Evolutionary conservation across 2,113 vertebrate genomes (phyloP), one percentile per base, ranked within the genome.

Genomic region (Aramus guarauna): DNA sequence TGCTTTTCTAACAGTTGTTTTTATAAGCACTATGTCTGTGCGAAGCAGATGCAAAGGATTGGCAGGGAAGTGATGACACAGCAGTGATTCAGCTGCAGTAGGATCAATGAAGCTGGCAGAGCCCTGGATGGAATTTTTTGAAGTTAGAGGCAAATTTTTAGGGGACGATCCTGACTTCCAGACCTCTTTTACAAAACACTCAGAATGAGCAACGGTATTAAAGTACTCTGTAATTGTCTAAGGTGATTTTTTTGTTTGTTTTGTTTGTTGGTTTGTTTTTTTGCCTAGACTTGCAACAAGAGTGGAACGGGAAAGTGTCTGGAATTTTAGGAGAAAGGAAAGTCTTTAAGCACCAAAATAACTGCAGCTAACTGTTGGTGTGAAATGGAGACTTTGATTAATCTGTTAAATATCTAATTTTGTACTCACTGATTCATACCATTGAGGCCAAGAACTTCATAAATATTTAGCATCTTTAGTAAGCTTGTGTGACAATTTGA

Each of bases 401-500:
- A 71, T 69, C 56, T 88, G 59, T 88, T 95, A 88, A 90, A 67
- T 75, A 69, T 47, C 75, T 88, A 77, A 83, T 86, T 94, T 95
- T 94, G 63, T 85, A 74, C 55, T 90, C 67, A 76, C 55, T 67
- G 63, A 88, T 89, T 94, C 75, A 81, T 71, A 92, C 69, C 72
- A 41, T 15, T 48, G 75, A 67, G 73, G 14, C 73, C 72, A 50
- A 88, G 79, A 64, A 47, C 63, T 93, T 96, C 37, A 86, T 93
- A 93, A 92, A 90, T 97, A 93, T 94, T 94, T 95, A 80, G n/a
- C 53, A 63, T 90, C 29, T 88, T 94, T 43, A 71, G 85, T 77
- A 85, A 92, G 75, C 72, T 93, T 83, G 9, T 90, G 67, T 80
- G 82, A 88, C 59, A 80, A 67, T 88, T 95, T 62, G 37, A 80